Evolutionary conservation across 2,888 invertebrate genomes (phyloP), one percentile per base, ranked within the genome.

Genomic region (Pyrocoelia pectoralis): DNA sequence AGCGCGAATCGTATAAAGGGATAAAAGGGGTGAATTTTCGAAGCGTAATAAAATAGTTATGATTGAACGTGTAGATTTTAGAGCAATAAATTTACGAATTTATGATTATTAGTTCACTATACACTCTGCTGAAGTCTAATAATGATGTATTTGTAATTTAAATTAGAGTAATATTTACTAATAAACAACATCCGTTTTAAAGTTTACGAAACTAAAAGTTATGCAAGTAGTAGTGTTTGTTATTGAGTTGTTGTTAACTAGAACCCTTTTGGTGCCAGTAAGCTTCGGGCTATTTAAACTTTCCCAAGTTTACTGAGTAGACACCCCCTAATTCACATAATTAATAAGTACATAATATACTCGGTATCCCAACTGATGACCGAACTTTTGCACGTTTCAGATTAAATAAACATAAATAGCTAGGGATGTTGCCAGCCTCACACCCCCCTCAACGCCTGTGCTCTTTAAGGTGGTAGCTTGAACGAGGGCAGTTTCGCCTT

Each of bases 401-500:
- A 33, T 33, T 33, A 33, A n/a, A 33, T 33, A 33, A 33, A 33
- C 33, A 33, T 33, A 33, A 33, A 33, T 33, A 33, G 8, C n/a
- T n/a, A n/a, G 33, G 33, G 8, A n/a, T 2, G 2, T 8, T 2
- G 33, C n/a, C 8, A 6, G 33, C 8, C n/a, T n/a, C n/a, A n/a
- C n/a, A n/a, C n/a, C n/a, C 10, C 33, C 2, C 2, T 33, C 53
- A 53, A 57, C 57, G 53, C 52, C 24, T 24, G 24, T n/a, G 59
- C 58, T 48, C 53, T 54, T 46, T 51, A 54, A 63, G 54, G 58
- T 58, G 43, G 50, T 53, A 49, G 54, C 57, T 53, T 19, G 15
- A 59, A 18, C 53, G 51, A 43, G 64, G 18, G 56, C 52, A 57
- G 48, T 49, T 54, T 56, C 57, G 64, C 59, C 76, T 76, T 76